Conservation (phyloP, 2,888 invertebrate species). For the Ectemnius lituratus region DNA sequence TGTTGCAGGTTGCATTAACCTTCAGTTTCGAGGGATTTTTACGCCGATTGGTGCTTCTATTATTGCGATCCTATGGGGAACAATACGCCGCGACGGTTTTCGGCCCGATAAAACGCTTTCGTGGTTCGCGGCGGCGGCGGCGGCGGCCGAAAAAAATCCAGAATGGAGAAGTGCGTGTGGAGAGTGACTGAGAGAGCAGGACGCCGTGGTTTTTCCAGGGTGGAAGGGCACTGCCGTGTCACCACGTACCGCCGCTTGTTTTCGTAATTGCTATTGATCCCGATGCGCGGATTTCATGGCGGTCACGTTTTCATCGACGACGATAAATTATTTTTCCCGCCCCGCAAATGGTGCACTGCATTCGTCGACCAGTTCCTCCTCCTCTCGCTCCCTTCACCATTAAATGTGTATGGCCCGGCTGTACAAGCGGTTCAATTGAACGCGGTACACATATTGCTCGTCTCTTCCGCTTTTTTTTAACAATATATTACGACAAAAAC, state of each 20-base stretch:
- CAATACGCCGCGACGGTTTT: conserved; percentile 29
- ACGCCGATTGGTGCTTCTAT: conserved; percentile 39
- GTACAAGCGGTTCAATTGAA: background rate
- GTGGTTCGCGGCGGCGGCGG: conserved; percentile 15
- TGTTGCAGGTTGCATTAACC: conserved; percentile 30
- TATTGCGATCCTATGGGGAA: conserved; percentile 28
- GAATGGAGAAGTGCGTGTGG: conserved; percentile 27
- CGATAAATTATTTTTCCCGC: conserved; percentile 3
- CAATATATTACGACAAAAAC: too few species aligned
- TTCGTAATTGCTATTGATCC: conserved; percentile 37
- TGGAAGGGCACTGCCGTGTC: conserved; percentile 23
- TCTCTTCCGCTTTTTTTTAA: too few species aligned
- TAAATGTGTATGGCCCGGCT: background rate
- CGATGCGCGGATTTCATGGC: conserved; percentile 8
- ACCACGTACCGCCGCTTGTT: conserved; percentile 14
- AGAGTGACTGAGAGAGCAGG: conserved; percentile 17
- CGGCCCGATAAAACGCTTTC: conserved; percentile 36
- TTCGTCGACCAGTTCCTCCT: background rate
- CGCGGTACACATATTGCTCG: background rate
- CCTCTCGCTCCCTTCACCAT: background rate
- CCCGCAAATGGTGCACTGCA: background rate
- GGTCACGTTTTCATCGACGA: conserved; percentile 1
- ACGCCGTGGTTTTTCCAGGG: conserved; percentile 8
- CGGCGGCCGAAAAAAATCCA: conserved; percentile 21
- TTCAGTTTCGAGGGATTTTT: conserved; percentile 37